phyloP scores from a whole-genome alignment of 2,113 vertebrate species.

The Procavia capensis region DNA sequence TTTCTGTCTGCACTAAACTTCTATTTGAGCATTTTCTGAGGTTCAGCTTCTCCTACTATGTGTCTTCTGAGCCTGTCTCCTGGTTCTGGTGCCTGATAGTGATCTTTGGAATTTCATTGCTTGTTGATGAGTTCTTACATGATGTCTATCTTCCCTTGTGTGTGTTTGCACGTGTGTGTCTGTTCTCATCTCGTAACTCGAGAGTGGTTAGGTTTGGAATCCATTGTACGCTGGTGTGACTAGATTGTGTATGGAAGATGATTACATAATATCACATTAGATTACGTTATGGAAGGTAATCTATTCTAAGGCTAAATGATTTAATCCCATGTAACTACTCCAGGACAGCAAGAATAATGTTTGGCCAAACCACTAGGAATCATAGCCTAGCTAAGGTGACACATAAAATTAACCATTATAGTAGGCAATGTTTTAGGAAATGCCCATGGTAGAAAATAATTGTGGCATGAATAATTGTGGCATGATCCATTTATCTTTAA shows the following conservation, averaged over 20 bases:
- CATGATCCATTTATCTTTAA: slow-evolving; percentile 30
- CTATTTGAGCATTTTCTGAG: background rate
- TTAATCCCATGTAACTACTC: too few species aligned
- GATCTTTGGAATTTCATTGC: too few species aligned
- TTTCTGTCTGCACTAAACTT: background rate
- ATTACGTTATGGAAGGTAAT: too few species aligned
- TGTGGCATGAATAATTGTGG: background rate
- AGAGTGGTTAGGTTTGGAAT: too few species aligned
- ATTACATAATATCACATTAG: too few species aligned
- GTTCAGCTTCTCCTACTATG: background rate
- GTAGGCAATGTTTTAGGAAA: background rate
- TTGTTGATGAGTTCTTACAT: too few species aligned
- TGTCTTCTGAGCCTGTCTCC: background rate
- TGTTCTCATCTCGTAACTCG: background rate
- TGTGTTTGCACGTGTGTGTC: too few species aligned
- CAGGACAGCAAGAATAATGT: background rate
- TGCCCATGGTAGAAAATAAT: background rate
- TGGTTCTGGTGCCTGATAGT: too few species aligned
- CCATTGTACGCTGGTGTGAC: too few species aligned
- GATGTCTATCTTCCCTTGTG: too few species aligned
- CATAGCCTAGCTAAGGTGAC: background rate
- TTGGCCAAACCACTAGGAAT: background rate
- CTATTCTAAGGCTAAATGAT: too few species aligned
- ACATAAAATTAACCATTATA: background rate
- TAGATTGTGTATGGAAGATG: too few species aligned